Conservation (phyloP, 2,113 vertebrate genomes). For the Thryonomys swinderianus region DNA sequence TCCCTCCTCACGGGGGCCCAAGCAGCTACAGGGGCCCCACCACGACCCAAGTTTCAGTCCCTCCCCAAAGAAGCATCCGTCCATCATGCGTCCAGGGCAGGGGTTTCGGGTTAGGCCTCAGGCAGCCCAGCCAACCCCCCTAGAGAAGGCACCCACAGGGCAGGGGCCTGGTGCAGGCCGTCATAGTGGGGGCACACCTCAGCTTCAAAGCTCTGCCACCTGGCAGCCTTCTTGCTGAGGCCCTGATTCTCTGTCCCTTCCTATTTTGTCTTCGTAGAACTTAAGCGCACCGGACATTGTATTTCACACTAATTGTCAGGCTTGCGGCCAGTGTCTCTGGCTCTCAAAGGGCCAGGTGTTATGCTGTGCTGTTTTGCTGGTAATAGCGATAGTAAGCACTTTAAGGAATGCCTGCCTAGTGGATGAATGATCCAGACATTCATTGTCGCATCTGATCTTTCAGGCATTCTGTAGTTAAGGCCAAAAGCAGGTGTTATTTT, state of each 20-base stretch:
- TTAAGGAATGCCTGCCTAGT: not conserved
- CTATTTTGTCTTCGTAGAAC: not conserved
- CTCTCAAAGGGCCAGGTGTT: not conserved
- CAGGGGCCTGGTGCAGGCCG: not conserved
- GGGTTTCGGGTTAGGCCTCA: rapidly evolving
- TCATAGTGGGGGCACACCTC: rapidly evolving
- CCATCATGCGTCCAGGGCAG: not conserved
- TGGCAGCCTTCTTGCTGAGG: not conserved
- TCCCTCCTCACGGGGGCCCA: not conserved
- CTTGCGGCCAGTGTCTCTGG: too few relatives aligned
- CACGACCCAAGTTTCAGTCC: not conserved
- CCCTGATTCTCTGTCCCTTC: not conserved
- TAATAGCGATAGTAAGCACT: not conserved
- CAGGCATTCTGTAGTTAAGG: not conserved
- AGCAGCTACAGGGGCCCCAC: not conserved
- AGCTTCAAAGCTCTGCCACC: not conserved
- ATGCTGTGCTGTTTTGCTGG: not conserved
- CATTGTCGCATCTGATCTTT: not conserved
- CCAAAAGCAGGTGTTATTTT: not conserved
- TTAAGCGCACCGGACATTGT: not conserved
- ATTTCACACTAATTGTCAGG: not conserved
- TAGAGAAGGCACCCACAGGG: not conserved
- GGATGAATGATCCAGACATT: conserved; percentile 2
- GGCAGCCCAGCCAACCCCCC: not conserved
- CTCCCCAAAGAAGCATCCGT: rapidly evolving